Evolutionary conservation across 2,113 vertebrate species (phyloP).

Genomic region (Calyptommatus sinebrachiatus): DNA sequence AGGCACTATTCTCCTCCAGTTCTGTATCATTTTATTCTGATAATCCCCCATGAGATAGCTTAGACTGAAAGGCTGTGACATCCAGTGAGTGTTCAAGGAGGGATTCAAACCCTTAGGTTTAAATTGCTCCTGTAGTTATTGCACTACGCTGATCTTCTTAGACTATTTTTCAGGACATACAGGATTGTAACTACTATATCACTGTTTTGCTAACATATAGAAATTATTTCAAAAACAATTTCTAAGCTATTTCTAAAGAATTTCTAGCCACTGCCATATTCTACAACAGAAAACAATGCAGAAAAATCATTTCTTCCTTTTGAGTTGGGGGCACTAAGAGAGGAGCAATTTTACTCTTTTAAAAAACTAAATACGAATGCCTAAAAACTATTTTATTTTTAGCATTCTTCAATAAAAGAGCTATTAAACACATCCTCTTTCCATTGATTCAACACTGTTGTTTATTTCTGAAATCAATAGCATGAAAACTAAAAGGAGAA

Average conservation of each 20-base stretch:
- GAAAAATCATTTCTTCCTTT: slow-evolving; percentile 7
- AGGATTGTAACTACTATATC: neutral
- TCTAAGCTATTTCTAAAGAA: neutral
- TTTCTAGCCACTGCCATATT: neutral
- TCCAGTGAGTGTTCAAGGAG: too few relatives aligned
- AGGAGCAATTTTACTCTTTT: neutral
- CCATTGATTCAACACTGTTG: neutral
- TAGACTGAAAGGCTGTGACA: too few relatives aligned
- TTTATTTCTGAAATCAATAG: slow-evolving; percentile 17
- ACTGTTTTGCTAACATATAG: neutral
- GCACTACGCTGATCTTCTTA: too few relatives aligned
- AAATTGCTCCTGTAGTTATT: too few relatives aligned
- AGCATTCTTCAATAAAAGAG: neutral
- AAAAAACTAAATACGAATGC: neutral
- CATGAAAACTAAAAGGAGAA: slow-evolving; percentile 4
- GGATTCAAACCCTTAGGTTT: too few relatives aligned
- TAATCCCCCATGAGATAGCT: too few relatives aligned
- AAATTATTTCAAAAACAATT: neutral
- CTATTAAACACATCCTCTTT: neutral
- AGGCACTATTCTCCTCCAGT: too few relatives aligned
- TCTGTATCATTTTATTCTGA: too few relatives aligned
- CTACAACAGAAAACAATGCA: neutral
- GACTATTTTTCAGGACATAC: neutral
- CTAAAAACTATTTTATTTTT: slow-evolving; percentile 11
- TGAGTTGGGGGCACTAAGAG: neutral